A percentile compares a stretch with the other conserved stretches of the same genome.
Conservation (phyloP, 2,797 vertebrate genomes). For the Mionectes olivaceus region DNA sequence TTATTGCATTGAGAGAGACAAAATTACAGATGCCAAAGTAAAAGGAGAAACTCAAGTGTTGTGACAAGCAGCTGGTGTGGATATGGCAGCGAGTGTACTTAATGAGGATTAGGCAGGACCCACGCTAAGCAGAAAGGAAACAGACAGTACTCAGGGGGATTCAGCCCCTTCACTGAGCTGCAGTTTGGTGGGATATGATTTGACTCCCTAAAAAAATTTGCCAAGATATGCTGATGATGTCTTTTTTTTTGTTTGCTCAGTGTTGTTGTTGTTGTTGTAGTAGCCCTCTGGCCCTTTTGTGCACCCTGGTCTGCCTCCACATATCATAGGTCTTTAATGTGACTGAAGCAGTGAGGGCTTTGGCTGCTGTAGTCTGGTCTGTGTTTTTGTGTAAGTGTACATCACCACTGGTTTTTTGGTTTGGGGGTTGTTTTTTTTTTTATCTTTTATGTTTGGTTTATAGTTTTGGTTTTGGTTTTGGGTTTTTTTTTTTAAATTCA, state of each 20-base stretch:
- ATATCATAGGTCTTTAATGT: background rate
- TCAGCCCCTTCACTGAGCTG: background rate
- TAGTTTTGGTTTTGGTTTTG: background rate
- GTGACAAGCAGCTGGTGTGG: background rate
- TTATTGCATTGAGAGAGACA: background rate
- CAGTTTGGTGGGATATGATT: background rate
- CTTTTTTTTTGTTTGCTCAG: background rate
- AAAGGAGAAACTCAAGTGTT: background rate
- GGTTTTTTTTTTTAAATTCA: background rate
- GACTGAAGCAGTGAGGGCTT: background rate
- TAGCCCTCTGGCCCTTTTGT: background rate
- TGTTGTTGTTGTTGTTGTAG: background rate
- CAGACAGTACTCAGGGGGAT: rapidly evolving
- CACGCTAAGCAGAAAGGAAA: background rate
- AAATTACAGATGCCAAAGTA: background rate
- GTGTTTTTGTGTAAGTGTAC: background rate
- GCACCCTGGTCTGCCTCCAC: background rate
- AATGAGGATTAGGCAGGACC: background rate
- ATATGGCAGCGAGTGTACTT: background rate
- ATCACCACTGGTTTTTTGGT: rapidly evolving
- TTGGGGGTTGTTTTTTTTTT: too few species aligned
- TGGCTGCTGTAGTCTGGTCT: background rate
- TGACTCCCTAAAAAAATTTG: background rate
- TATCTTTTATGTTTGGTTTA: background rate
- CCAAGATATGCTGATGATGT: background rate